These are phyloP conservation scores for Carcharodon carcharias DNA, from an alignment of 2,797 vertebrate species.

Conservation along the genomic window DNA sequence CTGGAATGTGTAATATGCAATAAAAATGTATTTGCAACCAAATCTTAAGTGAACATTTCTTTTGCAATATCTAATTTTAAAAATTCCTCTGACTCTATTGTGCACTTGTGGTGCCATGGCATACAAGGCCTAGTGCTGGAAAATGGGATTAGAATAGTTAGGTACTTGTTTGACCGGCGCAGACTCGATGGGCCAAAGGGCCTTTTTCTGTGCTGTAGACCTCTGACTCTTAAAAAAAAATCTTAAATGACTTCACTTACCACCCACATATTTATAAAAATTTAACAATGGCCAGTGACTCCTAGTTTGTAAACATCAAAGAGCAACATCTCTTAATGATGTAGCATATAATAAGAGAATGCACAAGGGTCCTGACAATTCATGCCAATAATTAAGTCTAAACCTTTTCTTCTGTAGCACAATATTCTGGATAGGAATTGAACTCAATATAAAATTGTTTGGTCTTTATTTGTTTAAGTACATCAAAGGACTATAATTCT, in stretches of 20 bases:
- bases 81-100: too few relatives aligned
- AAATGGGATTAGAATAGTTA: too few relatives aligned
- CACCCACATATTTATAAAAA: neutral
- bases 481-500: neutral
- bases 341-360: too few relatives aligned
- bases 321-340: neutral
- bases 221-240: neutral
- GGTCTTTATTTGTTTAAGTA: neutral
- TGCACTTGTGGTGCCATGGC: too few relatives aligned
- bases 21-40: neutral
- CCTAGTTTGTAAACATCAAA: neutral
- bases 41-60: neutral
- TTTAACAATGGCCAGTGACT: neutral
- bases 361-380: neutral
- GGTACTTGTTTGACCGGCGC: too few relatives aligned
- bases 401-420: neutral
- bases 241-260: neutral
- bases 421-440: neutral
- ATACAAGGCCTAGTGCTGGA: too few relatives aligned
- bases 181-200: too few relatives aligned
- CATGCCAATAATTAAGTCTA: neutral
- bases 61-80: neutral
- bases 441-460: neutral
- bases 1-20: neutral
- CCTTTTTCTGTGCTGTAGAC: too few relatives aligned